Evolutionary conservation across 2,797 vertebrate genomes (phyloP), one percentile per base, ranked within the genome.

Genomic region (Gambusia yucatana): DNA sequence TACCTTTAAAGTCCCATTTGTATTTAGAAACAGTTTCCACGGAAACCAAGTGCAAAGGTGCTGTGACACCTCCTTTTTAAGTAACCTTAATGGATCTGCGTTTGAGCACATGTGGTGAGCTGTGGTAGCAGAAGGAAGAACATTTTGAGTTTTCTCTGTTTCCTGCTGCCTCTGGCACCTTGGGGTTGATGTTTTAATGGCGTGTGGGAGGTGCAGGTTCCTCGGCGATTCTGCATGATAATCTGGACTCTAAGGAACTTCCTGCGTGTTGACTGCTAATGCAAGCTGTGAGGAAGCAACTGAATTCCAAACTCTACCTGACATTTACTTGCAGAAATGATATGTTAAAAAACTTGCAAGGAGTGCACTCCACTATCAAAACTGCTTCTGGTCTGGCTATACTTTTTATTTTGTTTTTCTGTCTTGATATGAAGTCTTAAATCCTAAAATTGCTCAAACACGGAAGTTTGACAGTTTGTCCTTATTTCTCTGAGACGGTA

Each of bases 151-250:
- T 89, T 79, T 77, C 67, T 78, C 71, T 77, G 61, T 85, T 87
- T 76, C 78, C 85, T 6, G 22, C 72, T 77, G 78, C 71, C 82
- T 82, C 63, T 59, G 61, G 52, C 89, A 89, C 80, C 85, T 87
- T 69, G 67, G 72, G 84, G 85, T 78, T 75, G 84, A 89, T 88
- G 83, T 88, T 89, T 88, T 93, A 91, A 93, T 93, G 84, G 88
- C 86, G 86, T 82, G 80, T 82, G 82, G 81, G 88, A 89, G 83
- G 70, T 76, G 85, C 63, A 79, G 85, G 75, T 85, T 87, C 86
- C 84, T 50, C 52, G 72, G 86, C 88, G 84, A 84, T 86, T 87
- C 85, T 76, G 88, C 89, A 84, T 88, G 82, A 93, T 89, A 90
- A 92, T 90, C 79, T 73, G 48, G 73, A 82, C 77, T 89, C 85